phyloP scores from a whole-genome alignment of 2,113 vertebrate genomes.

The Abramis brama region DNA sequence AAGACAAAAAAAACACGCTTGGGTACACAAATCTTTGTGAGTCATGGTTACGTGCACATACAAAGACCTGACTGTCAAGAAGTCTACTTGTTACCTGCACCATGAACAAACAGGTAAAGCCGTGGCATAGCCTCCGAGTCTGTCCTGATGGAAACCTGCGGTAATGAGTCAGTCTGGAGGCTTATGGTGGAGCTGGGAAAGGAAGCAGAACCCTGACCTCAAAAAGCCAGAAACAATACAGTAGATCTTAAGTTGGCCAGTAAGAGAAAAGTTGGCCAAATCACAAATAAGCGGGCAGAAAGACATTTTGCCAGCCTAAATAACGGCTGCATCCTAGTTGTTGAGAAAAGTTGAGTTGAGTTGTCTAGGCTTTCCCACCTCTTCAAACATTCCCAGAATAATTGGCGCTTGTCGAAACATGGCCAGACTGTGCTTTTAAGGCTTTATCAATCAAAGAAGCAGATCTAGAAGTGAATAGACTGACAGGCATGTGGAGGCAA shows the following conservation, averaged over 20 bases:
- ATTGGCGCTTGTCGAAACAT: slow-evolving; percentile 11
- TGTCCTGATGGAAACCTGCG: not conserved
- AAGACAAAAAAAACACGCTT: slow-evolving; percentile 64
- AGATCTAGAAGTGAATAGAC: not conserved
- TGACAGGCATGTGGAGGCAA: not conserved
- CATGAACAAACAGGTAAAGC: slow-evolving; percentile 20
- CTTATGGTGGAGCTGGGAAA: slow-evolving; percentile 14
- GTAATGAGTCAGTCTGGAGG: slow-evolving; percentile 5
- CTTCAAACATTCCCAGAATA: slow-evolving; percentile 33
- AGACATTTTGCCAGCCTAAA: not conserved
- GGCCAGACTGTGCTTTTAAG: not conserved
- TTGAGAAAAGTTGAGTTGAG: slow-evolving; percentile 9
- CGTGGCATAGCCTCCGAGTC: not conserved
- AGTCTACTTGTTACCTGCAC: slow-evolving; percentile 1
- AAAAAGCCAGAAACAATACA: slow-evolving; percentile 35
- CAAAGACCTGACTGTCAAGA: not conserved
- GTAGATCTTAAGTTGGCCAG: not conserved
- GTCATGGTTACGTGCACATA: not conserved
- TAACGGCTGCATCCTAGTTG: slow-evolving; percentile 11
- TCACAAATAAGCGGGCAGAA: slow-evolving; percentile 4
- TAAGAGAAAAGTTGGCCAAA: slow-evolving; percentile 12
- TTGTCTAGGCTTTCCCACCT: slow-evolving; percentile 27
- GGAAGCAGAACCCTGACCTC: slow-evolving; percentile 18
- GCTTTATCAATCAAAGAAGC: not conserved
- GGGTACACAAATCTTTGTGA: not conserved